phyloP scores from a whole-genome alignment of 2,113 vertebrate species.

The Rhea americana region DNA sequence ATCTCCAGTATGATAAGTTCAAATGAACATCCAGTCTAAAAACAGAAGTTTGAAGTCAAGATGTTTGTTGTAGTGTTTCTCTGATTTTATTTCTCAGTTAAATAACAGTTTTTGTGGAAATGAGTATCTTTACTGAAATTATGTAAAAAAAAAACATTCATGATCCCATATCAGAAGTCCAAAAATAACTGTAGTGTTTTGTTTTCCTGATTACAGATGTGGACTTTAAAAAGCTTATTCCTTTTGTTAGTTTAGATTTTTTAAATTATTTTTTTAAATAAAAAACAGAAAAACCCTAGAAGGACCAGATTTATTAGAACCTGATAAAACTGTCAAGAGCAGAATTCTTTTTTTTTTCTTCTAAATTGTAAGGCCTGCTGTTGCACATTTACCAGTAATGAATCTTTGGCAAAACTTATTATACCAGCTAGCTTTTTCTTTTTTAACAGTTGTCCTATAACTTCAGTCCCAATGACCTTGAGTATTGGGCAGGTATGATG shows the following conservation, averaged over 20 bases:
- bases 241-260: background rate
- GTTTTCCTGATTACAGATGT: background rate
- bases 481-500: background rate
- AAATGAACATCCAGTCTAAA: background rate
- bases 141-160: background rate
- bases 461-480: background rate
- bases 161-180: background rate
- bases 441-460: background rate
- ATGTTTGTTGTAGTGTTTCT: fast-evolving
- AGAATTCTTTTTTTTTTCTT: background rate
- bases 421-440: background rate
- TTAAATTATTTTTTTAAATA: background rate
- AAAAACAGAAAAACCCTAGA: background rate
- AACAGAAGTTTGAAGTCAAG: background rate
- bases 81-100: background rate
- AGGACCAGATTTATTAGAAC: background rate
- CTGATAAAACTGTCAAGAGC: background rate
- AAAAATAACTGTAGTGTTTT: background rate
- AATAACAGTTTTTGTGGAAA: background rate
- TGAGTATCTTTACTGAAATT: background rate
- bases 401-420: background rate
- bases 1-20: background rate
- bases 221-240: background rate
- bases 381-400: background rate
- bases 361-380: background rate